Conservation (phyloP, 2,113 vertebrate genomes). For the Amphiprion ocellaris region DNA sequence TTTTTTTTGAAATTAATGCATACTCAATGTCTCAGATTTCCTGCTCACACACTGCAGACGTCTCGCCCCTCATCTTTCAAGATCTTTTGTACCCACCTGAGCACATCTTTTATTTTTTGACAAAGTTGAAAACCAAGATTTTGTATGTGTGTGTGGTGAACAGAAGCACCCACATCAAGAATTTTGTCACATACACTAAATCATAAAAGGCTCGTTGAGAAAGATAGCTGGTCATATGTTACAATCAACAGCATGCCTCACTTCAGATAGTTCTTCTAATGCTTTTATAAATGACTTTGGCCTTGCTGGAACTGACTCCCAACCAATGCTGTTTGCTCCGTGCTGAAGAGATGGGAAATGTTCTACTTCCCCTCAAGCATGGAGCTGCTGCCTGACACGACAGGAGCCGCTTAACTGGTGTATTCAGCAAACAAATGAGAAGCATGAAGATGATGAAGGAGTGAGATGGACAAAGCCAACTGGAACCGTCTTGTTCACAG, state of each 20-base stretch:
- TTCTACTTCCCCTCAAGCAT: constrained; percentile 42
- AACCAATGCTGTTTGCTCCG: constrained; percentile 11
- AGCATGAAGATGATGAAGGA: constrained; percentile 57
- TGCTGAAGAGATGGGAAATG: constrained; percentile 44
- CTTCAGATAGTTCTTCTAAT: constrained; percentile 42
- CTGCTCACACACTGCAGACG: constrained; percentile 1
- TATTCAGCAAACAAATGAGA: constrained; percentile 57
- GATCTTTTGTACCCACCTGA: background rate
- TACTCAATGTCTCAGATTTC: constrained; percentile 18
- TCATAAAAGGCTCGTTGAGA: constrained; percentile 47
- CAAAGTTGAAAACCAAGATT: constrained; percentile 1
- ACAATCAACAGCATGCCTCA: constrained; percentile 48
- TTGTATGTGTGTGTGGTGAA: constrained; percentile 24
- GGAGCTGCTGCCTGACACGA: constrained; percentile 51
- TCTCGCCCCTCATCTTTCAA: constrained; percentile 6
- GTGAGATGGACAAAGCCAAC: constrained; percentile 57
- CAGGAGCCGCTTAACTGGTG: constrained; percentile 59
- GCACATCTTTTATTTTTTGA: constrained; percentile 6
- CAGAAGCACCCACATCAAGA: constrained; percentile 15
- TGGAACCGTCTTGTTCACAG: constrained; percentile 53
- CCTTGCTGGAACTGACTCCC: constrained; percentile 58
- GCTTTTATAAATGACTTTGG: constrained; percentile 69
- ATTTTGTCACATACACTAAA: constrained; percentile 36
- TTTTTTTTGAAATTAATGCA: constrained; percentile 29
- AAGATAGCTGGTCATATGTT: constrained; percentile 57